Base-by-base conservation (phyloP, 2,888 invertebrate species). In the Lamproptera curius region DNA sequence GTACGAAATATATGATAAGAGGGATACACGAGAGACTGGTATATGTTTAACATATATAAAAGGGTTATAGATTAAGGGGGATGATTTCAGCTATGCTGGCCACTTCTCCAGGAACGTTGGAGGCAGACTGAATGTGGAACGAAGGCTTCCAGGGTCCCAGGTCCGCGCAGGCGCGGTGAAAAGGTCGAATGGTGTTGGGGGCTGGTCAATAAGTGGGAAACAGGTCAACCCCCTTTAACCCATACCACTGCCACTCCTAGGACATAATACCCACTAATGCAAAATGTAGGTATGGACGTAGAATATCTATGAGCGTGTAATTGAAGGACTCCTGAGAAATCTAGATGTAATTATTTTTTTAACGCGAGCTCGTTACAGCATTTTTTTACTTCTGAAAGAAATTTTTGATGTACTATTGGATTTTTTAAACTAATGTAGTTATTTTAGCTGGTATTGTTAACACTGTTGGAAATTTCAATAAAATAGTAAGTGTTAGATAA, bases 11-110 rank as follows among this genome's bases (percentile, higher is more conserved):
- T n/a, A n/a, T n/a, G n/a, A n/a, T n/a, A n/a, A n/a, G n/a, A n/a
- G n/a, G n/a, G n/a, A n/a, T n/a, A 62, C 44, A 59, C 63, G 57
- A 65, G 64, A 46, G 66, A 59, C 59, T 60, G 67, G 61, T 68
- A 70, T 76, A 73, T 72, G 70, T 77, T 74, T 83, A 74, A 83
- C 85, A 86, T 85, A 85, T 67, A 84, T 81, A 70, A 65, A 56
- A 51, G 54, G 55, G 54, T 59, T 54, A 47, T 39, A 45, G 55
- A 56, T 50, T 51, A 51, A 50, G 47, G 36, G 35, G 40, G 51
- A 36, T 38, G 48, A 56, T 55, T 50, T 57, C 57, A 63, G 65
- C 58, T 64, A 41, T 55, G 63, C 59, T 56, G 60, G 59, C 52
- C 59, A 48, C 49, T 23, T 38, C 56, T 48, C 60, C 58, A 61